A percentile compares a stretch with the other conserved stretches of the same genome.
Evolutionary conservation across 2,888 invertebrate genomes (phyloP).

Genomic region (Latrodectus elegans): DNA sequence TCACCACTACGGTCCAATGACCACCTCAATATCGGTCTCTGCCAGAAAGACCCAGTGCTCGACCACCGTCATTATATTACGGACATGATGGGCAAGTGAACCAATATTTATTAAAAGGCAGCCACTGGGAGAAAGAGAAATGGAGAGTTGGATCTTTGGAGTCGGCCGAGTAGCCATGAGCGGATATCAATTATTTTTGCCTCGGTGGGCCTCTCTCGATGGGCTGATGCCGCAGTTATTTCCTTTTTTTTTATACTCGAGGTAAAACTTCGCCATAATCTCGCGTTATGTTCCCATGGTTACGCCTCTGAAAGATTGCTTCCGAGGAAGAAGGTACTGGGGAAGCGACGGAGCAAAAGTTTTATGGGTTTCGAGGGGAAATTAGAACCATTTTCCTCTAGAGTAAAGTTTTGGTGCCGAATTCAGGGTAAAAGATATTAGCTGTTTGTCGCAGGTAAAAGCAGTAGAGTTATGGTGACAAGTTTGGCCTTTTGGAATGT

Average conservation of each 20-base stretch:
- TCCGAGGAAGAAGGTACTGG: conserved; percentile 1
- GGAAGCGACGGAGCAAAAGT: conserved; percentile 43
- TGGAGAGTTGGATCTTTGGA: background rate
- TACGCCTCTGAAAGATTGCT: conserved; percentile 27
- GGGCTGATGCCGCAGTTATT: background rate
- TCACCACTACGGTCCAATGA: background rate
- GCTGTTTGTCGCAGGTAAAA: background rate
- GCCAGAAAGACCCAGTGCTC: background rate
- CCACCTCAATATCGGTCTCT: conserved; percentile 1
- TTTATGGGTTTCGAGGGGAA: conserved; percentile 50
- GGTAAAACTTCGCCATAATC: conserved; percentile 21
- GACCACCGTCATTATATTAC: conserved; percentile 11
- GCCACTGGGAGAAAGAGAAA: background rate
- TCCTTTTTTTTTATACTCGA: background rate
- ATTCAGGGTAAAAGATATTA: background rate
- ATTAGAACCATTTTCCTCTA: conserved; percentile 39
- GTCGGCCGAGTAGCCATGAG: conserved; percentile 2
- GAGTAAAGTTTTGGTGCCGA: conserved; percentile 1
- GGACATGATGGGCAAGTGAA: conserved; percentile 14
- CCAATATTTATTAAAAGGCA: conserved; percentile 47
- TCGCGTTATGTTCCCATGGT: conserved; percentile 52
- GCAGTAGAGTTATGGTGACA: background rate
- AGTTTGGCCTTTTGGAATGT: no score
- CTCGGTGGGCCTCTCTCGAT: conserved; percentile 13
- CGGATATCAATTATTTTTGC: conserved; percentile 53